Evolutionary conservation across 2,113 vertebrate genomes (phyloP).

Genomic region (Tenrec ecaudatus): DNA sequence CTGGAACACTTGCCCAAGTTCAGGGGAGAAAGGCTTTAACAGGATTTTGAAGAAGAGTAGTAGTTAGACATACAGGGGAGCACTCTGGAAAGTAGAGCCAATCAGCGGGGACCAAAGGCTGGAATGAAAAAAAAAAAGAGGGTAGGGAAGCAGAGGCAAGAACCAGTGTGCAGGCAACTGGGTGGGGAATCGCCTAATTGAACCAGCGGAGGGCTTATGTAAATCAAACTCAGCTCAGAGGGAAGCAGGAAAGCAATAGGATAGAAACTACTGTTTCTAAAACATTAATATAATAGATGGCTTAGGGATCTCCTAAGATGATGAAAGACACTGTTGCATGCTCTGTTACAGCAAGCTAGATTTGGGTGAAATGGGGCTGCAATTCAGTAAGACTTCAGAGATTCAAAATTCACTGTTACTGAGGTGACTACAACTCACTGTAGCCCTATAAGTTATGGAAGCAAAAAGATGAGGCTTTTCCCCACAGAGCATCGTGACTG

Average conservation of each 20-base stretch:
- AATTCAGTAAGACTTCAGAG: no score
- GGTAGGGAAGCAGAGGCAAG: no score
- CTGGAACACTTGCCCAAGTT: background rate
- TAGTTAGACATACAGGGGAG: background rate
- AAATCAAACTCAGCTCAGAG: rapidly evolving
- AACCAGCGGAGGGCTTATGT: background rate
- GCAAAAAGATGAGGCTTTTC: no score
- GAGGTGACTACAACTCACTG: no score
- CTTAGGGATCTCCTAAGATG: background rate
- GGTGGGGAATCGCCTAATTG: background rate
- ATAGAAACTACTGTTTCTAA: background rate
- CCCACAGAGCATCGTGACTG: no score
- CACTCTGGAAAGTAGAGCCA: background rate
- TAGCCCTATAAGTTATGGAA: no score
- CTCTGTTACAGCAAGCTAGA: background rate
- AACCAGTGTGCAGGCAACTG: background rate
- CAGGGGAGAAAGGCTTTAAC: background rate
- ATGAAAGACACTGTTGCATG: rapidly evolving
- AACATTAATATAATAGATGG: background rate
- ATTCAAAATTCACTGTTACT: no score
- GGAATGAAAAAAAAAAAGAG: background rate
- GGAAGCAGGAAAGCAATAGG: background rate
- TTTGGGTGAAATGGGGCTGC: background rate
- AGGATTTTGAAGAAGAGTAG: background rate
- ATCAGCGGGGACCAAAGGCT: no score